Percentiles rank a stretch among this genome's conserved stretches.
Conservation (phyloP, 2,113 vertebrate species). For the Petrocephalus zakoni region DNA sequence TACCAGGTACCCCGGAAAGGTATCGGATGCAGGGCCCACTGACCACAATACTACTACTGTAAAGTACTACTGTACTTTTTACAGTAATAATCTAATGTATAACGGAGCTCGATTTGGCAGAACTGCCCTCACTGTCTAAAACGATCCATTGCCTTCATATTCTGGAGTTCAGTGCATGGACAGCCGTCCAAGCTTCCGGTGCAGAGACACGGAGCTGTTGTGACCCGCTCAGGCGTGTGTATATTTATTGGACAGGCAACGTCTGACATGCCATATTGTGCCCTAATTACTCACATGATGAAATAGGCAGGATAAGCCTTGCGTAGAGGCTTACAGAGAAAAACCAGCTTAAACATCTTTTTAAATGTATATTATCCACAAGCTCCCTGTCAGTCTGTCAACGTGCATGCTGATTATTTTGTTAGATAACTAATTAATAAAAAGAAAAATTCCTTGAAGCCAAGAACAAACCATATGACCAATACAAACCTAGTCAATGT, state of each 20-base stretch:
- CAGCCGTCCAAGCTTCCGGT: neutral
- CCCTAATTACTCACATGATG: neutral
- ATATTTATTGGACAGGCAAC: neutral
- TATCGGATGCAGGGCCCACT: neutral
- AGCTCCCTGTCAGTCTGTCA: neutral
- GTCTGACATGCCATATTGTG: neutral
- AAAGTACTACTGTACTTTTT: neutral
- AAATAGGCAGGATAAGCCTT: neutral
- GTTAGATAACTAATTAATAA: neutral
- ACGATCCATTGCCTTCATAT: neutral
- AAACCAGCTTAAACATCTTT: neutral
- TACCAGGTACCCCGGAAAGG: neutral
- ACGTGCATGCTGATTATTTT: neutral
- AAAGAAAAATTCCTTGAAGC: neutral
- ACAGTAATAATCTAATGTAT: neutral
- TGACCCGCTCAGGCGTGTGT: neutral
- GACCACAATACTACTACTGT: no score
- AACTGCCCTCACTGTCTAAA: neutral
- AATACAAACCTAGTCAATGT: neutral
- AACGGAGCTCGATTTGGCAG: neutral
- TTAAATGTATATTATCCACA: neutral
- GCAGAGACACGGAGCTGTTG: neutral
- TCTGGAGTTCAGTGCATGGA: neutral
- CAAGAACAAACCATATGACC: neutral
- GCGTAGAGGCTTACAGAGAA: neutral